Conservation (phyloP, 2,888 invertebrate species). For the Alloscopus bannaensis region DNA sequence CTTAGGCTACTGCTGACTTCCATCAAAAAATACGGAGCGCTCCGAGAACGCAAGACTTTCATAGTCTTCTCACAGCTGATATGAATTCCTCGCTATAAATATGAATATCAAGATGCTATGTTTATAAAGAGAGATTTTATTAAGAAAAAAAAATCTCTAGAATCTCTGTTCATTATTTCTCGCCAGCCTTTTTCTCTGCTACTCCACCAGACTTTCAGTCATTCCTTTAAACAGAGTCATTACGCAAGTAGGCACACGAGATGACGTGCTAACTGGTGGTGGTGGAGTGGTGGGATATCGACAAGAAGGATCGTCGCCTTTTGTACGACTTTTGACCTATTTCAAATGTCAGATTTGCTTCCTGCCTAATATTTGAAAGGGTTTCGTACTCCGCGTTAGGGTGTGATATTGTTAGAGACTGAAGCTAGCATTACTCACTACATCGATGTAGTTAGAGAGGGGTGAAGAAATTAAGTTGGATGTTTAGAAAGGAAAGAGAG, state of each 20-base stretch:
- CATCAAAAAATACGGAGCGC: slow-evolving; percentile 38
- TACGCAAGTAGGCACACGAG: background rate
- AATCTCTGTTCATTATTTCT: slow-evolving; percentile 56
- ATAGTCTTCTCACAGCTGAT: slow-evolving; percentile 24
- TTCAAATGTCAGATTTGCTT: slow-evolving; percentile 49
- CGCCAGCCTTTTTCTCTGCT: slow-evolving; percentile 12
- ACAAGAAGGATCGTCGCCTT: background rate
- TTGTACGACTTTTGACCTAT: slow-evolving; percentile 26
- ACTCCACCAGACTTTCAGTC: slow-evolving; percentile 5
- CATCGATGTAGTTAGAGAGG: background rate
- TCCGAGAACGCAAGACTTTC: slow-evolving; percentile 5
- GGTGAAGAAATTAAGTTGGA: background rate
- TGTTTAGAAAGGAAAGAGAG: slow-evolving; percentile 15
- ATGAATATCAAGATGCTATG: background rate
- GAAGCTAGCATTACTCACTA: background rate
- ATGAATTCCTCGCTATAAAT: background rate
- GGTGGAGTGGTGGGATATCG: slow-evolving; percentile 27
- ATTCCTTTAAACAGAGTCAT: slow-evolving; percentile 1
- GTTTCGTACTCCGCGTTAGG: background rate
- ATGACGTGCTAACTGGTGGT: slow-evolving; percentile 15
- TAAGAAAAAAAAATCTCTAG: slow-evolving; percentile 7
- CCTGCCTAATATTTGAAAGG: background rate
- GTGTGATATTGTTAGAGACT: slow-evolving; percentile 1
- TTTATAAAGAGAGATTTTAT: slow-evolving; percentile 12
- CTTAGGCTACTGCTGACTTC: slow-evolving; percentile 58